These are phyloP conservation scores for Drosophila simulans DNA, from an alignment of 1,140 invertebrate species.

Conservation along the genomic window DNA sequence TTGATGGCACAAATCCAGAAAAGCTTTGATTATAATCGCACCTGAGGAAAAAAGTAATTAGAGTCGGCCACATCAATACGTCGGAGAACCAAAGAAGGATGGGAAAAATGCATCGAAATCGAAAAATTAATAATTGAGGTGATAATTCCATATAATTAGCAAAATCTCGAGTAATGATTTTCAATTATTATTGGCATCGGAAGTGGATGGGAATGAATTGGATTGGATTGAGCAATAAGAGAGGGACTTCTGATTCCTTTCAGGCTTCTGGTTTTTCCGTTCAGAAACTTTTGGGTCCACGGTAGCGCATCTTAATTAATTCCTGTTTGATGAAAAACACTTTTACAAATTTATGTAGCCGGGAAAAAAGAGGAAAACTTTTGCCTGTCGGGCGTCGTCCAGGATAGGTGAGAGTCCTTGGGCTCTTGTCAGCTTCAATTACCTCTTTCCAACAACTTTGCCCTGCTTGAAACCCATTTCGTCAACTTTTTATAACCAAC, in stretches of 20 bases:
- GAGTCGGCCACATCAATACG: conserved; percentile 28
- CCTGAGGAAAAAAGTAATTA: conserved; percentile 77
- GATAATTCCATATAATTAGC: conserved; percentile 83
- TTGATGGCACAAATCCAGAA: conserved; percentile 76
- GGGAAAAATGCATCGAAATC: conserved; percentile 70
- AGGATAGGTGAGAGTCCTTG: conserved; percentile 1
- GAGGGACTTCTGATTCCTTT: conserved; percentile 22
- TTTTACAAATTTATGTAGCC: conserved; percentile 79
- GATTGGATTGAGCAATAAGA: conserved; percentile 1
- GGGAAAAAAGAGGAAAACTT: conserved; percentile 58
- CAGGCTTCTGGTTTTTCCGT: conserved; percentile 24
- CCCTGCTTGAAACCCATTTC: conserved; percentile 65
- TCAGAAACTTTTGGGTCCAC: conserved; percentile 51
- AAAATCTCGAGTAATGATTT: conserved; percentile 82
- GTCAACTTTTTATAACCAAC: conserved; percentile 75
- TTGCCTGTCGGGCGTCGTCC: conserved; percentile 63
- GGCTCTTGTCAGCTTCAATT: conserved; percentile 51
- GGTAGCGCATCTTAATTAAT: conserved; percentile 75
- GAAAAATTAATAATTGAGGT: conserved; percentile 83
- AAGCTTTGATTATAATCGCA: conserved; percentile 80
- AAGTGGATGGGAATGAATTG: conserved; percentile 31
- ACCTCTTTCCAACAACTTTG: conserved; percentile 12
- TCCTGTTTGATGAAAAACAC: conserved; percentile 82
- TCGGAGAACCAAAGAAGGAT: neutral
- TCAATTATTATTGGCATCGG: conserved; percentile 71